These are phyloP conservation scores for Mycogona germanica DNA, from an alignment of 2,888 invertebrate species.

Conservation along the genomic window DNA sequence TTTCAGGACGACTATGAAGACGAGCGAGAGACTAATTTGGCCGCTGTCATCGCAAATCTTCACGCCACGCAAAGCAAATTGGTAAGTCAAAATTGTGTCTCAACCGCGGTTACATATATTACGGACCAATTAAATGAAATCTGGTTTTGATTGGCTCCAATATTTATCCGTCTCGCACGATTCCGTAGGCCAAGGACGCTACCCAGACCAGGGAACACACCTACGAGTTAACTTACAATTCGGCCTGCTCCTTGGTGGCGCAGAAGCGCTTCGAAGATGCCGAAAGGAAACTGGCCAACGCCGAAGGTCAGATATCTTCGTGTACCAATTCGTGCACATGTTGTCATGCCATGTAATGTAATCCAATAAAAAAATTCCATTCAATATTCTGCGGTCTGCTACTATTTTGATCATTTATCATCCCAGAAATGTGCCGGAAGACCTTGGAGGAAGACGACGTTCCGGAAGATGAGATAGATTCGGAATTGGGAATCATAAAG, in stretches of 20 bases:
- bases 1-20: constrained; percentile 83
- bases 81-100: neutral
- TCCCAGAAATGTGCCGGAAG: constrained; percentile 58
- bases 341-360: too few relatives aligned
- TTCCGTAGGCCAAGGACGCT: constrained; percentile 39
- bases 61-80: constrained; percentile 8
- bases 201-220: constrained; percentile 49
- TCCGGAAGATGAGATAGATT: constrained; percentile 83
- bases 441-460: constrained; percentile 79
- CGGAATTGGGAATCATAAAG: constrained; percentile 82
- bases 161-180: neutral
- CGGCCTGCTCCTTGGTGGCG: constrained; percentile 67
- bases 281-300: constrained; percentile 60
- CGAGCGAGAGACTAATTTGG: constrained; percentile 86
- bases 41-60: constrained; percentile 64
- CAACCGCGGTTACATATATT: neutral
- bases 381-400: too few relatives aligned
- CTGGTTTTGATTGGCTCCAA: neutral
- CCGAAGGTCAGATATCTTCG: constrained; percentile 57
- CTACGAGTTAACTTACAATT: constrained; percentile 86
- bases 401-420: constrained; percentile 2
- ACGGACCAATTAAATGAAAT: neutral
- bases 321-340: too few relatives aligned
- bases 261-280: constrained; percentile 57
- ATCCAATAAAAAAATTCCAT: too few relatives aligned